Evolutionary conservation across 2,888 invertebrate genomes (phyloP), one percentile per base, ranked within the genome.

Genomic region (Sminthurinus aureus): DNA sequence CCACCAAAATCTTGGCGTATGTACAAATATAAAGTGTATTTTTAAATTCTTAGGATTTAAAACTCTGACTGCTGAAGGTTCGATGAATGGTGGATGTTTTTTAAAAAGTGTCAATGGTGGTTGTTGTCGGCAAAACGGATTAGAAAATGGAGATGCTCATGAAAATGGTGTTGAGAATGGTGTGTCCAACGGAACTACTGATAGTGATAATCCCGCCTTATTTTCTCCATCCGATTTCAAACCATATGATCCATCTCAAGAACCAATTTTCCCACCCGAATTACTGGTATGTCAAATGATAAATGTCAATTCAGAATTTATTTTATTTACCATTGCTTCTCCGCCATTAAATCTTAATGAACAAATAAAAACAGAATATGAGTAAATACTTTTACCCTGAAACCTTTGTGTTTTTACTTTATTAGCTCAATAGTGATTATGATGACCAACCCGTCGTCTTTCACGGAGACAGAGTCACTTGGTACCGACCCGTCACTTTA

Each of bases 251-350:
- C 92, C 94, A 0, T 92, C 94, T 0, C 97, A 98, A 90, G 98
- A 98, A 90, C 94, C 95, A 0, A 97, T 98, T 88, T 98, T 97
- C 89, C 98, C 98, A 20, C 95, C 97, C 6, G 97, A 97, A 90
- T 91, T 98, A 81, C 93, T 93, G 90, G 90, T 95, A 38, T 6
- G 13, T n/a, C n/a, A n/a, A n/a, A n/a, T n/a, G n/a, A n/a, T n/a
- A n/a, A n/a, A n/a, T n/a, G n/a, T n/a, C n/a, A n/a, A n/a, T n/a
- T n/a, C n/a, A n/a, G n/a, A n/a, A n/a, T n/a, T n/a, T n/a, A n/a
- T n/a, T n/a, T n/a, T n/a, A n/a, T n/a, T n/a, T n/a, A n/a, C n/a
- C n/a, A n/a, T n/a, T n/a, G n/a, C n/a, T n/a, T n/a, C n/a, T n/a
- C n/a, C n/a, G n/a, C n/a, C n/a, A n/a, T n/a, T n/a, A n/a, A n/a